Evolutionary conservation across 2,797 vertebrate genomes (phyloP), one percentile per base, ranked within the genome.

Genomic region (Ctenopoma kingsleyae): DNA sequence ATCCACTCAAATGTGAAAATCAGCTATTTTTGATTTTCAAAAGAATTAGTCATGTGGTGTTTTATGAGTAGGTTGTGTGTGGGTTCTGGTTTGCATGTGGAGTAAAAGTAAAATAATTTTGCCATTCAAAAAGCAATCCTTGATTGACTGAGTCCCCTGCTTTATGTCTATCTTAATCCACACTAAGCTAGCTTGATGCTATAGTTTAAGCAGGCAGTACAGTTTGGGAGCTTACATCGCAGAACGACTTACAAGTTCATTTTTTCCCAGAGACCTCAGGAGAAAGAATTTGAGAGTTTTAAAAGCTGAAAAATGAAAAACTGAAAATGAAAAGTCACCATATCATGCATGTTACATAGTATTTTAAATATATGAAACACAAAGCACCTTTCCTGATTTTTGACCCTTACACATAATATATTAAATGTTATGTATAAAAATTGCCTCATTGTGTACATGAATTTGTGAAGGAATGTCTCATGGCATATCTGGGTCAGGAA

Each of bases 401-500:
- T 30, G 27, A 30, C 27, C 27, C 27, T 47, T 67, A 20, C 48
- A 49, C 23, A 71, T 35, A 13, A 3, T 5, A 27, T 27, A 76
- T 67, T 52, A 71, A 67, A 72, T 49, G 11, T 51, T 73, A 22
- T 35, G 38, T 55, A 71, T 46, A 84, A 61, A 83, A 63, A 58
- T 59, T 61, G 78, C 77, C 78, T 61, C n/a, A 40, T 32, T 66
- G 64, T 13, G 56, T 87, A 63, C 56, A 22, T 58, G 74, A 85
- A 78, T 70, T 67, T 69, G 40, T 64, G 71, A 82, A 57, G 62
- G 63, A 81, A 90, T 88, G 68, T 76, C 66, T 83, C 23, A 11
- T 84, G 87, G 73, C 87, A 87, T 78, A 90, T 88, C 83, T 83
- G 61, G 88, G 90, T 90, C 90, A 85, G 54, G 55, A 38, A 73